Conservation (phyloP, 1,140 invertebrate genomes). For the Eumaeus atala region DNA sequence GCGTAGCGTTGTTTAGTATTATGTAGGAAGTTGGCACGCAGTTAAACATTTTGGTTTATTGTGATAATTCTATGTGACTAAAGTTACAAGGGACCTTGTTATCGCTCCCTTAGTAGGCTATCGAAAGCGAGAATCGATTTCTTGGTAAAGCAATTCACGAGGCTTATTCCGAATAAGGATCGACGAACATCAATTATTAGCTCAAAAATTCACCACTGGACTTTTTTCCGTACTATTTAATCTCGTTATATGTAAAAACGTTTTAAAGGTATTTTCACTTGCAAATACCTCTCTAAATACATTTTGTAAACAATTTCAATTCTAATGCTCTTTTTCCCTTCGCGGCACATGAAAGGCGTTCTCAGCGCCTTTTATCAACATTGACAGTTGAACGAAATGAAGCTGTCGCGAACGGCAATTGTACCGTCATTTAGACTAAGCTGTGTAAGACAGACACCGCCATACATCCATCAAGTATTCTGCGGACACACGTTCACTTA, state of each 20-base stretch:
- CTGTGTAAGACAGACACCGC: conserved; percentile 51
- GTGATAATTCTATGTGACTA: conserved; percentile 32
- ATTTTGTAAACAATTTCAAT: conserved; percentile 46
- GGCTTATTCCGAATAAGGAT: conserved; percentile 1
- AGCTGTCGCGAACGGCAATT: conserved; percentile 67
- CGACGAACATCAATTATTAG: conserved; percentile 8
- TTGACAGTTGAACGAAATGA: conserved; percentile 66
- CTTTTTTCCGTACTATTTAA: background rate
- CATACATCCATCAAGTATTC: conserved; percentile 64
- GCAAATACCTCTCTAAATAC: conserved; percentile 39
- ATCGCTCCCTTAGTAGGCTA: conserved; percentile 49
- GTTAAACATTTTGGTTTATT: conserved; percentile 22
- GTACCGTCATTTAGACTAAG: conserved; percentile 67
- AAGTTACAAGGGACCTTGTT: conserved; percentile 53
- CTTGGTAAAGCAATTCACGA: conserved; percentile 52
- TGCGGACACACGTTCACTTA: conserved; percentile 23
- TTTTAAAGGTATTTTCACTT: background rate
- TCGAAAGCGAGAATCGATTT: conserved; percentile 46
- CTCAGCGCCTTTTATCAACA: conserved; percentile 52
- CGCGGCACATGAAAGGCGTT: conserved; percentile 43
- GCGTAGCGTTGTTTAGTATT: background rate
- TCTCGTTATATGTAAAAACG: background rate
- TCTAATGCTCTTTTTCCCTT: conserved; percentile 26
- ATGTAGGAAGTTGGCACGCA: conserved; percentile 11
- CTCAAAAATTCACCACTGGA: conserved; percentile 4